phyloP scores from a whole-genome alignment of 2,888 invertebrate species.

The Byasa hedistus region DNA sequence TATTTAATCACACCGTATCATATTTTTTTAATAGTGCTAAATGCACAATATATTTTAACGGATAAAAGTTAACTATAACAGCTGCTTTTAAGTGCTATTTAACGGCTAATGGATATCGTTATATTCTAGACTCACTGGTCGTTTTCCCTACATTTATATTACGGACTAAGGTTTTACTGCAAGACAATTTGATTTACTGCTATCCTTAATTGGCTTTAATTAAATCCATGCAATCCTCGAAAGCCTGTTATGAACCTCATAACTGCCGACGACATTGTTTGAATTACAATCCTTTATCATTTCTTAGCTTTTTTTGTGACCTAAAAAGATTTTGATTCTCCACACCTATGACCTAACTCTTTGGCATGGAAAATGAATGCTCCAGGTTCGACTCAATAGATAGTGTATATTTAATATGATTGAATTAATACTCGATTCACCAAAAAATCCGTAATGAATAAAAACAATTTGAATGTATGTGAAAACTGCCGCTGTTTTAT shows the following conservation, averaged over 20 bases:
- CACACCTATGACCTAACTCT: not conserved
- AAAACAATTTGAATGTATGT: no score
- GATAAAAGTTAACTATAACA: slow-evolving; percentile 10
- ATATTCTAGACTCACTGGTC: slow-evolving; percentile 9
- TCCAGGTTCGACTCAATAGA: not conserved
- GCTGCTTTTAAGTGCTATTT: slow-evolving; percentile 17
- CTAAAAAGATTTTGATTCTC: not conserved
- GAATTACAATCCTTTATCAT: not conserved
- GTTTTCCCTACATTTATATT: slow-evolving; percentile 14
- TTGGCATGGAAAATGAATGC: not conserved
- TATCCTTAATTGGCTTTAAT: slow-evolving; percentile 7
- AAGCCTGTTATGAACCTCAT: not conserved
- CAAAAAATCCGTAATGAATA: no score
- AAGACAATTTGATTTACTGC: slow-evolving; percentile 9
- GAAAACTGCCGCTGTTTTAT: no score
- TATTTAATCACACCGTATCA: not conserved
- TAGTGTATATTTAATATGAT: no score
- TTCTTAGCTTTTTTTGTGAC: not conserved
- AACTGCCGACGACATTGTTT: not conserved
- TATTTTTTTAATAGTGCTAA: not conserved
- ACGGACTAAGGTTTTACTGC: not conserved
- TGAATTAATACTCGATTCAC: no score
- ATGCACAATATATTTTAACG: not conserved
- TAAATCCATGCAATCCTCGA: slow-evolving; percentile 8
- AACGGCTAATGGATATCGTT: slow-evolving; percentile 10